Evolutionary conservation across 2,113 vertebrate genomes (phyloP), one percentile per base, ranked within the genome.

Genomic region (Lethenteron reissneri): DNA sequence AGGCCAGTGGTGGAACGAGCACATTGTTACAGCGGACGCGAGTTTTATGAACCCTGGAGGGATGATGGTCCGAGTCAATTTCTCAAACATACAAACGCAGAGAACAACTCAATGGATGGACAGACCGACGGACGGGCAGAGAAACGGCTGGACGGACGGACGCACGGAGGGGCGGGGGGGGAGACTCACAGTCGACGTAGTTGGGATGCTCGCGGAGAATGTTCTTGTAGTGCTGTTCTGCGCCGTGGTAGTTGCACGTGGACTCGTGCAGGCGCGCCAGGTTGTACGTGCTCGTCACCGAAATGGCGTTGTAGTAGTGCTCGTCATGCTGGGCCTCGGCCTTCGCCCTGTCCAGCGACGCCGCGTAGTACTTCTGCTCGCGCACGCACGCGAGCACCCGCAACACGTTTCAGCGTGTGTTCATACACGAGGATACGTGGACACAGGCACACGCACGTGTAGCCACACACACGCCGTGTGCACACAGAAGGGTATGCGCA

Each of bases 301-400:
- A 97, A 79, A 99, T 99, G 76, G 94, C 91, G 57, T 95, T 99
- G 80, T 99, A 97, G 78, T 99, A 99, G 80, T 96, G 91, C 75
- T 97, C 92, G 21, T 99, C 94, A 1, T 97, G 94, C 75, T 99
- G 91, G 1, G 91, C 94, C 76, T 99, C 94, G 7, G 92, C 92
- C 80, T 99, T 95, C 10, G 94, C 92, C 69, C 92, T 86, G 56
- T 97, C 94, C 79, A 99, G 79, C 4, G 94, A 97, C 0, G 91
- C 94, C 79, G 95, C 74, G 70, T 97, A 99, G 75, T 99, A 99
- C 90, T 99, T 99, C 92, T 99, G 72, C 17, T 14, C 60, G 14
- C 17, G 60, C 2, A 1, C 60, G 4, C 17, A 4, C 17, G 60
- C 60, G 60, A 15, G 60, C 17, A 19, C 17, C 4, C 7, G 60